Conservation (phyloP, 2,797 vertebrate species). For the Acestrorhynchus altus region DNA sequence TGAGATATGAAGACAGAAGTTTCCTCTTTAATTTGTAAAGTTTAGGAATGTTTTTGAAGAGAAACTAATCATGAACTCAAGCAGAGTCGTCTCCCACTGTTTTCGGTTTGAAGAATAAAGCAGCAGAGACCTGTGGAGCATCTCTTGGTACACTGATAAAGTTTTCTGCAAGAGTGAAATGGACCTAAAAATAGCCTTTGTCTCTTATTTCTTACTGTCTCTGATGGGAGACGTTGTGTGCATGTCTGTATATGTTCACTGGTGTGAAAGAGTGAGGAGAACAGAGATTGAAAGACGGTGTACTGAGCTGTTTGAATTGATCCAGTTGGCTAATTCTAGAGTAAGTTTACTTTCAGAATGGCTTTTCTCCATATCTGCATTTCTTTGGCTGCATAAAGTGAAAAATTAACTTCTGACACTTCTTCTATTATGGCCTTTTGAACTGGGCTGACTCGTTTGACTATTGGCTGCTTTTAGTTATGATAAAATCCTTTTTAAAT, state of each 20-base stretch:
- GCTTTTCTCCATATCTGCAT: background rate
- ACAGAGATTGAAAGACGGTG: background rate
- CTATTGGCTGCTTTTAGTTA: background rate
- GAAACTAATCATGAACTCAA: conserved; percentile 22
- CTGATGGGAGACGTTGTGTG: conserved; percentile 4
- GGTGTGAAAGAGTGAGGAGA: conserved; percentile 11
- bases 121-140: conserved; percentile 19
- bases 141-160: background rate
- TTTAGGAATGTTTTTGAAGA: background rate
- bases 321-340: background rate
- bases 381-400: conserved; percentile 8
- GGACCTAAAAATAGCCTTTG: conserved; percentile 15
- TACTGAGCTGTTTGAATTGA: conserved; percentile 23
- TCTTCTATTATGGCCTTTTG: background rate
- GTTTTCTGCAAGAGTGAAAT: conserved; percentile 22
- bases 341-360: conserved; percentile 7
- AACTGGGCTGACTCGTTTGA: background rate
- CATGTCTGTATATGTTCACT: background rate
- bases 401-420: conserved; percentile 14
- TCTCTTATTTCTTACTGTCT: background rate
- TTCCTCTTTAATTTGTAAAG: background rate
- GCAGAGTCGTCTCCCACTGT: background rate
- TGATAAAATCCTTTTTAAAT: no score
- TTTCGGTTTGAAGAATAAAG: conserved; percentile 28
- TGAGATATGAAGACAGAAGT: background rate